Conservation (phyloP, 2,888 invertebrate genomes). For the Trichopoda pennipes region DNA sequence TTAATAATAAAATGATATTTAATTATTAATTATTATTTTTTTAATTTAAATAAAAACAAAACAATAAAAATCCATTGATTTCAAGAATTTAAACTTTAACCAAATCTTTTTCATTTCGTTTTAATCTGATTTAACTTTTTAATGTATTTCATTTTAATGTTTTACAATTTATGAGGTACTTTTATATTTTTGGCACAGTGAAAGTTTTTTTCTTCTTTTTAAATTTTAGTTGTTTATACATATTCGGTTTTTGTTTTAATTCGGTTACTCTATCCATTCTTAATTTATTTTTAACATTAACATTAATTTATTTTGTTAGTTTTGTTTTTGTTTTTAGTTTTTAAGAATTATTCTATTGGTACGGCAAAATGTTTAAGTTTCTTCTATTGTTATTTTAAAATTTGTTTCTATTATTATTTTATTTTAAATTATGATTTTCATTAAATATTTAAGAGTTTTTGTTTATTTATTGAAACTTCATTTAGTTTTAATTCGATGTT, state of each 20-base stretch:
- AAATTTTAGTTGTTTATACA: conserved; percentile 50
- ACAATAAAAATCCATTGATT: conserved; percentile 26
- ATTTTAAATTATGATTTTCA: conserved; percentile 9
- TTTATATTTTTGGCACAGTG: conserved; percentile 89
- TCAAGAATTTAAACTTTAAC: conserved; percentile 26
- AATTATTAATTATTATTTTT: neutral
- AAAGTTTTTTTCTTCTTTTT: conserved; percentile 82
- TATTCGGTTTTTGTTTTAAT: conserved; percentile 60
- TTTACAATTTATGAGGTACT: conserved; percentile 87
- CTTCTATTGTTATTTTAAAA: conserved; percentile 55
- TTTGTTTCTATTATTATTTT: conserved; percentile 58
- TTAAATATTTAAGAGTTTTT: conserved; percentile 49
- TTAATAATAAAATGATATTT: neutral
- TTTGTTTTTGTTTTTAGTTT: conserved; percentile 49
- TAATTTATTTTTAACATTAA: conserved; percentile 66
- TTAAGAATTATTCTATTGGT: conserved; percentile 71
- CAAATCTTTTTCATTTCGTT: conserved; percentile 51
- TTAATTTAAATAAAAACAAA: neutral
- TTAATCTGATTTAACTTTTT: conserved; percentile 44
- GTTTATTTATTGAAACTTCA: conserved; percentile 73
- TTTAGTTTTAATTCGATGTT: conserved; percentile 79
- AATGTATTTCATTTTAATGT: conserved; percentile 60
- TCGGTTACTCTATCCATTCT: conserved; percentile 64
- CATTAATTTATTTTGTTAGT: conserved; percentile 48
- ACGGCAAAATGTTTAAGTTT: conserved; percentile 72